A percentile compares a stretch with the other conserved stretches of the same genome.
Evolutionary conservation across 2,797 vertebrate genomes (phyloP).

Genomic region (Catharus ustulatus): DNA sequence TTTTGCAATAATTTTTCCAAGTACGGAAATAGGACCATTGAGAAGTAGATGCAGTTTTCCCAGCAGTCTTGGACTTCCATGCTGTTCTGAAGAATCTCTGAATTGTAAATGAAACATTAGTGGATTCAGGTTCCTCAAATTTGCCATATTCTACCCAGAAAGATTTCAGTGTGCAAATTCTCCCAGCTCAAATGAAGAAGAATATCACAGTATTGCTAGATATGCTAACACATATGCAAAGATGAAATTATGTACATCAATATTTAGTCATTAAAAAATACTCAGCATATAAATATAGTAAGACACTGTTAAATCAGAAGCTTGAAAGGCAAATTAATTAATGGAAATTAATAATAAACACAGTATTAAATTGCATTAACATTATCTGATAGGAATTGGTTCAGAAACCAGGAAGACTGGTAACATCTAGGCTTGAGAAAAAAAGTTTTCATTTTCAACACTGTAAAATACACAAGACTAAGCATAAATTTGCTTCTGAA

Average conservation of each 20-base stretch:
- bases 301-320: not conserved
- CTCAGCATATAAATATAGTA: not conserved
- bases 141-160: not conserved
- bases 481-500: not conserved
- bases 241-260: not conserved
- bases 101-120: not conserved
- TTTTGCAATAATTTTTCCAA: not conserved
- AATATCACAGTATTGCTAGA: not conserved
- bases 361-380: not conserved
- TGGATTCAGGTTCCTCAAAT: not conserved
- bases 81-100: not conserved
- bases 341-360: not conserved
- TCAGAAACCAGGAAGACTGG: not conserved
- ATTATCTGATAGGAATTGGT: not conserved
- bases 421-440: not conserved
- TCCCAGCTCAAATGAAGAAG: not conserved
- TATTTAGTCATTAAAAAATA: not conserved
- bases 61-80: not conserved
- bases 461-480: not conserved
- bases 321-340: not conserved
- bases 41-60: not conserved
- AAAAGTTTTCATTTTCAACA: not conserved
- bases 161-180: not conserved
- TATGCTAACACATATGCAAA: not conserved
- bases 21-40: not conserved